Conservation (phyloP, 2,888 invertebrate species). For the Amblyjoppa fuscipennis region DNA sequence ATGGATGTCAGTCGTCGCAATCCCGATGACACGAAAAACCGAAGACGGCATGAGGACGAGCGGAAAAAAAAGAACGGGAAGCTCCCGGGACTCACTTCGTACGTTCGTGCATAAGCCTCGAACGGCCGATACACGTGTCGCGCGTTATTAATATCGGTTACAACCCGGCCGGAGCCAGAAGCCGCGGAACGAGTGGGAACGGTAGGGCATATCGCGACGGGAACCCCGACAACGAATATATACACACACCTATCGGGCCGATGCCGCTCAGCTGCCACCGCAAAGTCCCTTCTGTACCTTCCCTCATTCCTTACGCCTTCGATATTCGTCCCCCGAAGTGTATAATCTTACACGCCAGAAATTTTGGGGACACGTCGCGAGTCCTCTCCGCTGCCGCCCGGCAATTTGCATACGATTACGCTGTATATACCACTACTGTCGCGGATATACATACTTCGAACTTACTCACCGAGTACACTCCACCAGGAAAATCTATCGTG, state of each 20-base stretch:
- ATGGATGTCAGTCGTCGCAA: no score
- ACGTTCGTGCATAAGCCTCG: constrained; percentile 26
- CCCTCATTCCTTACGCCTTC: constrained; percentile 69
- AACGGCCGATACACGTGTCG: constrained; percentile 77
- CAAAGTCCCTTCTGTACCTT: constrained; percentile 53
- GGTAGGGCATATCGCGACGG: constrained; percentile 56
- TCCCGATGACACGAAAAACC: no score
- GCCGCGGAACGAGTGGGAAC: constrained; percentile 9
- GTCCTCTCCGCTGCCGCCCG: constrained; percentile 69
- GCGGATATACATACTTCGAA: constrained; percentile 30
- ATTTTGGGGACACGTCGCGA: constrained; percentile 77
- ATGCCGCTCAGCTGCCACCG: constrained; percentile 74
- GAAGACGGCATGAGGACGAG: not conserved
- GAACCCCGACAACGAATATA: constrained; percentile 66
- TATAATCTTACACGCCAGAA: constrained; percentile 81
- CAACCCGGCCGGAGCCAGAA: constrained; percentile 31
- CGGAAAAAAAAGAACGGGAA: not conserved
- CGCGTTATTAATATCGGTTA: constrained; percentile 77
- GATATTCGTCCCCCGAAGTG: constrained; percentile 77
- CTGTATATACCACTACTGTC: constrained; percentile 1
- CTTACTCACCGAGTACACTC: constrained; percentile 57
- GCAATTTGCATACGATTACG: constrained; percentile 82
- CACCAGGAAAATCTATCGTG: constrained; percentile 29
- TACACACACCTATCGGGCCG: constrained; percentile 72
- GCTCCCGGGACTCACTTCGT: not conserved